phyloP scores from a whole-genome alignment of 2,113 vertebrate species.

The Physeter macrocephalus region DNA sequence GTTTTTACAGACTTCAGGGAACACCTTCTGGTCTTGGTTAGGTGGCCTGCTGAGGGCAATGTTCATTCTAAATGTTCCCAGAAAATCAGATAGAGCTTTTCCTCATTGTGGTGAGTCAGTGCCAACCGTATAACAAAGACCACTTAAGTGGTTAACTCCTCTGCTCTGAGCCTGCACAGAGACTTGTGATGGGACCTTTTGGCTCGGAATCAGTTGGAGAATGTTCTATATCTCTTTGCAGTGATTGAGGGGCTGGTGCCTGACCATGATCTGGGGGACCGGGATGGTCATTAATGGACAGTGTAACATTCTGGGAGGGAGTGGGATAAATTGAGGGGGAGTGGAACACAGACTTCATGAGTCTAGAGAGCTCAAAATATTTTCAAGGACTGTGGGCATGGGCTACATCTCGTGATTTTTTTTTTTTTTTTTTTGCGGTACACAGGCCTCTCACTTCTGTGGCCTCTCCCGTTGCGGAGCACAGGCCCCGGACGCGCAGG shows the following conservation, averaged over 20 bases:
- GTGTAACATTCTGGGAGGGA: not conserved
- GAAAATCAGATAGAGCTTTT: constrained; percentile 16
- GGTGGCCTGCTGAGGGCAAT: not conserved
- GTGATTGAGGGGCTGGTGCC: not conserved
- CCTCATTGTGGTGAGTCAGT: not conserved
- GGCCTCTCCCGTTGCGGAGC: too few relatives aligned
- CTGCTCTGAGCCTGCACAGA: not conserved
- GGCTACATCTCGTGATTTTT: not conserved
- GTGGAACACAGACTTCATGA: not conserved
- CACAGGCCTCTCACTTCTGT: too few relatives aligned
- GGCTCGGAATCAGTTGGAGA: not conserved
- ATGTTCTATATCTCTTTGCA: not conserved
- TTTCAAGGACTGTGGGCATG: not conserved
- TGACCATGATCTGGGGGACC: not conserved
- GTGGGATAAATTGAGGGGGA: not conserved
- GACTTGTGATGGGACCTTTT: not conserved
- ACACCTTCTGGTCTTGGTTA: not conserved
- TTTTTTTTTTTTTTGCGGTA: too few relatives aligned
- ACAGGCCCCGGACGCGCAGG: too few relatives aligned
- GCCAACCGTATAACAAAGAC: not conserved
- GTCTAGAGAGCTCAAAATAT: not conserved
- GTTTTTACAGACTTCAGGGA: not conserved
- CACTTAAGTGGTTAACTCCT: not conserved
- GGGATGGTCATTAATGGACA: not conserved
- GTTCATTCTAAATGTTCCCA: not conserved